Evolutionary conservation across 1,140 invertebrate species (phyloP), one percentile per base, ranked within the genome.

Genomic region (Trichonephila inaurata): DNA sequence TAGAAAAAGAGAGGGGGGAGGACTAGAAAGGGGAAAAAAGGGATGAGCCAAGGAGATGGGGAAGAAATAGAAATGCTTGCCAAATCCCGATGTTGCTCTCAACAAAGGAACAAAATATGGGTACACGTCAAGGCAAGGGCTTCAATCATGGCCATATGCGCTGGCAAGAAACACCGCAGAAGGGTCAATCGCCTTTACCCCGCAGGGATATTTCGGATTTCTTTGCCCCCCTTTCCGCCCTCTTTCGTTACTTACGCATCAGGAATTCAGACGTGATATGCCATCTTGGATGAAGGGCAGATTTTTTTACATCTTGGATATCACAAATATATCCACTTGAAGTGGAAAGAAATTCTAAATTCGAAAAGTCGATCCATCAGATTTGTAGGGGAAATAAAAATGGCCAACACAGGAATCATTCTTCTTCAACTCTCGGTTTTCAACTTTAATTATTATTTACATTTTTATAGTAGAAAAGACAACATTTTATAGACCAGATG

Each of bases 21-120:
- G 44, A 91, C n/a, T 82, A 51, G n/a, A 81, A n/a, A 77, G 24
- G 72, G 86, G 61, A 62, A 83, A 64, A 60, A 81, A 61, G 24
- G 28, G 89, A 86, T 92, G 83, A 87, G 61, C 66, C 69, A 60
- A 92, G 83, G 86, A 60, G 44, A 33, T 58, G 58, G 24, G 86
- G 58, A 66, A 62, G 86, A 93, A 93, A 93, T 93, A 89, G 92
- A 89, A 93, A 93, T 88, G 85, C 92, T 81, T 93, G 92, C 92
- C 92, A 93, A 93, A 93, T 93, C 92, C 92, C 69, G 92, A 93
- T 93, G 92, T 93, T 93, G 85, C 92, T 58, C 83, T 89, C 92
- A 93, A 93, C 92, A 93, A 93, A 81, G 91, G 83, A 88, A 88
- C 92, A 93, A 93, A 93, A 93, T 93, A 93, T 93, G 92, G 92